Base-by-base conservation (phyloP, 2,113 vertebrate species). In the Triplophysa siluroides region DNA sequence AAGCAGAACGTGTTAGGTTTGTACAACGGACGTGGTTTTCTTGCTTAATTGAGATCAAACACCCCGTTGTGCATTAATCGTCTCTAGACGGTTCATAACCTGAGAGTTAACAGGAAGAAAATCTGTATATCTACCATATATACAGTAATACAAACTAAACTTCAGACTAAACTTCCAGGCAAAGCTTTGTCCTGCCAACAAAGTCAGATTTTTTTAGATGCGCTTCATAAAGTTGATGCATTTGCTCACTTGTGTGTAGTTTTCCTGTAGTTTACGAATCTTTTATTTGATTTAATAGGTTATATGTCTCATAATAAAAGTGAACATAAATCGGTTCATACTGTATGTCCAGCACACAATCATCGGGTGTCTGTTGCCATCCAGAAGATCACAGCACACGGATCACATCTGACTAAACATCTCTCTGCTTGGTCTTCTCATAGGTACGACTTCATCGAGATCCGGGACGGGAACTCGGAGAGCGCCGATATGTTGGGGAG, bases 391-490 rank as follows among this genome's bases (percentile, higher is more conserved):
- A 21, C 19, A 24, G 12, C 12, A 45, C 66, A 16, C 12, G 2
- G n/a, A 45, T 9, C 50, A 18, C 26, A 24, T 61, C 41, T 70
- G 43, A 73, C 19, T 78, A 50, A 23, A 80, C 41, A 76, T 82
- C 50, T 78, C 82, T 83, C 47, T 77, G n/a, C 56, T 66, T 63
- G 52, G 12, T 81, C 78, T 81, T 70, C 83, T 85, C 77, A 16
- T 87, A 99, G 98, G 90, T 99, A 99, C 0, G 98, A 99, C 91
- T 99, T 95, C 80, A 95, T 99, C 0, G 98, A 99, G 92, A 97
- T 99, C 85, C 96, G 96, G 0, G 98, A 99, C 0, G 98, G 98
- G 3, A 96, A 94, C 90, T 94, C 92, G 0, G 97, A 98, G 47
- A 85, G 89, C 0, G 95, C 95, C 0, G 98, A 99, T 86, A 91